These are phyloP conservation scores for Acanthosepion lycidas DNA, from an alignment of 2,888 invertebrate species.

Conservation along the genomic window DNA sequence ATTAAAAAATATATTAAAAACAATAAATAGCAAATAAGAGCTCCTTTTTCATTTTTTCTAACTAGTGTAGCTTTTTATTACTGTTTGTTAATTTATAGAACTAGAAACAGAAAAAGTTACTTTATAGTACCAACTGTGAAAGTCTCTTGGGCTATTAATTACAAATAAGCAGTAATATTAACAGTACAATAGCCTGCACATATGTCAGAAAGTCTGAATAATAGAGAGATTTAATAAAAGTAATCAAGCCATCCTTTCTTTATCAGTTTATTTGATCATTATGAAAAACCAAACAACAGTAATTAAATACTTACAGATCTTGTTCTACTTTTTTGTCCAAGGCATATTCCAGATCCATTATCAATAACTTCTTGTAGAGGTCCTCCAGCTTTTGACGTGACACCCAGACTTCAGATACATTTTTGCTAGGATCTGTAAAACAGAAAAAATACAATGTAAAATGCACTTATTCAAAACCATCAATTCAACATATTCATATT, in stretches of 20 bases:
- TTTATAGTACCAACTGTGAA: no score
- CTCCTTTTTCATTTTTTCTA: no score
- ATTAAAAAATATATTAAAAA: no score
- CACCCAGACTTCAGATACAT: conserved; percentile 76
- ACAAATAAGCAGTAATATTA: neutral
- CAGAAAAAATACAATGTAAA: neutral
- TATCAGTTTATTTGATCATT: neutral
- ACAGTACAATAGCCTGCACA: neutral
- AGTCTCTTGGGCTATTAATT: neutral
- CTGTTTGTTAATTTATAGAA: no score
- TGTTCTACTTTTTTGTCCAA: conserved; percentile 91
- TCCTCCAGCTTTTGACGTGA: conserved; percentile 77
- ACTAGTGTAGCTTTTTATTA: no score
- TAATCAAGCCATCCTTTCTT: neutral
- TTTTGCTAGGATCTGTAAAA: conserved; percentile 65
- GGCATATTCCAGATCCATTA: conserved; percentile 88
- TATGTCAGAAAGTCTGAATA: neutral
- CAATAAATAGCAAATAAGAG: no score
- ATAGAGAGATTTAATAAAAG: neutral
- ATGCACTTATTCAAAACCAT: neutral
- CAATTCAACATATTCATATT: neutral
- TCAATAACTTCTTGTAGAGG: conserved; percentile 79
- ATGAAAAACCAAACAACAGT: neutral
- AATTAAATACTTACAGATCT: conserved; percentile 78
- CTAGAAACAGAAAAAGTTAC: no score